These are phyloP conservation scores for Eclectus roratus DNA, from an alignment of 2,113 vertebrate species.

Conservation along the genomic window DNA sequence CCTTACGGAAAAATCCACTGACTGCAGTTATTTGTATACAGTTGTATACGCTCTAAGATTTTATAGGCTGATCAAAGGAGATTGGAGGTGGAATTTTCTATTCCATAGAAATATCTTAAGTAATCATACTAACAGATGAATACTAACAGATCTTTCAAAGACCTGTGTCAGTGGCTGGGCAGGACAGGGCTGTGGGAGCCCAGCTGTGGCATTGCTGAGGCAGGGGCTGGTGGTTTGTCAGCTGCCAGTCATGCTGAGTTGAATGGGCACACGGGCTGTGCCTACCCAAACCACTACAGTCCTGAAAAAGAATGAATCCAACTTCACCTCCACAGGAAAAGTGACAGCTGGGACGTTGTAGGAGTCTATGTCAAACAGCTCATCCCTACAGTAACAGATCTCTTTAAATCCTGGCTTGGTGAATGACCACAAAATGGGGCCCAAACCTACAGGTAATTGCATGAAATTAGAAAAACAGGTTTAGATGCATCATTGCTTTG, in stretches of 20 bases:
- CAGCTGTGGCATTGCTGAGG: fast-evolving
- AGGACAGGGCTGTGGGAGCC: neutral
- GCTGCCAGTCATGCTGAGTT: fast-evolving
- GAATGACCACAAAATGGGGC: neutral
- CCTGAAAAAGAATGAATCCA: neutral
- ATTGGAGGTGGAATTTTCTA: neutral
- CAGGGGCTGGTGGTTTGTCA: neutral
- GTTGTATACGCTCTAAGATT: neutral
- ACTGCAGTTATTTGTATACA: neutral
- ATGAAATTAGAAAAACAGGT: neutral
- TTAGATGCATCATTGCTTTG: neutral
- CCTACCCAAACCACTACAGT: neutral
- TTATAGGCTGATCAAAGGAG: neutral
- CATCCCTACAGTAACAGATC: neutral
- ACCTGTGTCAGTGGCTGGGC: neutral
- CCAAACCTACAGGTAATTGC: neutral
- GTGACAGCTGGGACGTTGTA: neutral
- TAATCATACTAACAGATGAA: neutral
- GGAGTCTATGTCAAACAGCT: fast-evolving
- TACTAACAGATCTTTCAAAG: neutral
- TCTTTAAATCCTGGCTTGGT: neutral
- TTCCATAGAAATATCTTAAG: neutral
- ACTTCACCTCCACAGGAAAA: neutral
- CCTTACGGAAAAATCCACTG: neutral
- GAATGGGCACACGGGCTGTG: neutral